phyloP scores from a whole-genome alignment of 2,888 invertebrate species.

The Altica lythri region DNA sequence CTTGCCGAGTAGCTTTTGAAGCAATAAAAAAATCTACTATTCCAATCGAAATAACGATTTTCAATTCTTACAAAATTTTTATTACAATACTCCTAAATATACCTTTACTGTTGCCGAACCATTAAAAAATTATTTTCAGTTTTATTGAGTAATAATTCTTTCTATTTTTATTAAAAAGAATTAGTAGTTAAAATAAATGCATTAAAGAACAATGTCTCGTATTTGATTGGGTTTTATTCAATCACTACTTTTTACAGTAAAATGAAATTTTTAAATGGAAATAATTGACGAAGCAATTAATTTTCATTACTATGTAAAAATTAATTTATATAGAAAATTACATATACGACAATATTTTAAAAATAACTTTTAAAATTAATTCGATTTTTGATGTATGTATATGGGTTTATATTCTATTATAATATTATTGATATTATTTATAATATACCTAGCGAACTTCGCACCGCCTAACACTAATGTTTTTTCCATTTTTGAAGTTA shows the following conservation, averaged over 20 bases:
- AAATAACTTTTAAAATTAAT: too few species aligned
- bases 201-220: slow-evolving; percentile 11
- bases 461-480: too few species aligned
- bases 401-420: too few species aligned
- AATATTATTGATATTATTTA: too few species aligned
- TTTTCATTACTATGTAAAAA: too few species aligned
- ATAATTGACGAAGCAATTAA: too few species aligned
- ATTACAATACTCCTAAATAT: slow-evolving; percentile 20
- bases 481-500: too few species aligned
- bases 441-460: too few species aligned
- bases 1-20: too few species aligned
- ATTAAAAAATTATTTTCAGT: slow-evolving; percentile 22
- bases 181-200: slow-evolving; percentile 11
- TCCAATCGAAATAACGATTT: slow-evolving; percentile 14
- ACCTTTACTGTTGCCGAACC: slow-evolving; percentile 10
- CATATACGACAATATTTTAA: too few species aligned
- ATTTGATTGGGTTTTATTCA: slow-evolving; percentile 3
- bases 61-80: slow-evolving; percentile 18
- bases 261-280: neutral
- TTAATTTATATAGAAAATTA: too few species aligned
- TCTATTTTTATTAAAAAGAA: slow-evolving; percentile 15
- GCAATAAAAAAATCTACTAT: slow-evolving; percentile 2
- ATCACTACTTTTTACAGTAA: neutral
- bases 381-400: too few species aligned
- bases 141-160: slow-evolving; percentile 26